A percentile compares a stretch with the other conserved stretches of the same genome.
phyloP scores from a whole-genome alignment of 2,888 invertebrate species.

The Bombylius major region DNA sequence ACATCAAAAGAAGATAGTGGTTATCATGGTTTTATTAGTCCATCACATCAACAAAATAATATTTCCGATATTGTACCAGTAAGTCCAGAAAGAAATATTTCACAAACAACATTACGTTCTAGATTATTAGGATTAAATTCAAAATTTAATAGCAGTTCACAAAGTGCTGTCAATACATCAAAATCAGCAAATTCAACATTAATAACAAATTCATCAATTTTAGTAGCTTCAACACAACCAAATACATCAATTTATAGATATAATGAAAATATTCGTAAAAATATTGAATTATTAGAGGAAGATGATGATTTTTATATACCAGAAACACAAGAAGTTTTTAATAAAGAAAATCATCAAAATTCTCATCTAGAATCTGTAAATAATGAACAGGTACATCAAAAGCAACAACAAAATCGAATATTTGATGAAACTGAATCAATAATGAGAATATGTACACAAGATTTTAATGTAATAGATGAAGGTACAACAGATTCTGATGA shows the following conservation, averaged over 20 bases:
- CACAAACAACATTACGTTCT: neutral
- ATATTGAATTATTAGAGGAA: slow-evolving; percentile 8
- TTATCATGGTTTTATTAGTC: neutral
- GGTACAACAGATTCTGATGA: slow-evolving; percentile 13
- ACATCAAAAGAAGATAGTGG: slow-evolving; percentile 1
- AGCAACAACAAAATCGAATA: neutral
- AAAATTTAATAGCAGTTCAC: neutral
- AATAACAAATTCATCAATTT: neutral
- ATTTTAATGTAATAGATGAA: slow-evolving; percentile 18
- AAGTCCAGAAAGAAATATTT: neutral
- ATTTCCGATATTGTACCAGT: neutral
- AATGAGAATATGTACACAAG: slow-evolving; percentile 21
- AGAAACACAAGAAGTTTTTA: slow-evolving; percentile 22
- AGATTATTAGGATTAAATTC: neutral
- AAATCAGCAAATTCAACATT: neutral
- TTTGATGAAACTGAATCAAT: neutral
- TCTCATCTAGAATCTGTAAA: neutral
- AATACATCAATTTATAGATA: neutral
- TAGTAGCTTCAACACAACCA: neutral
- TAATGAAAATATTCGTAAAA: slow-evolving; percentile 2
- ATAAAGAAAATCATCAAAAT: neutral
- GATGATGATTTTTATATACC: slow-evolving; percentile 23
- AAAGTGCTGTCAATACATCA: neutral
- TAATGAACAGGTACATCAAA: too few relatives aligned
- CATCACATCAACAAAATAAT: too few relatives aligned